Evolutionary conservation across 2,888 invertebrate genomes (phyloP).

Genomic region (Thereva nobilitata): DNA sequence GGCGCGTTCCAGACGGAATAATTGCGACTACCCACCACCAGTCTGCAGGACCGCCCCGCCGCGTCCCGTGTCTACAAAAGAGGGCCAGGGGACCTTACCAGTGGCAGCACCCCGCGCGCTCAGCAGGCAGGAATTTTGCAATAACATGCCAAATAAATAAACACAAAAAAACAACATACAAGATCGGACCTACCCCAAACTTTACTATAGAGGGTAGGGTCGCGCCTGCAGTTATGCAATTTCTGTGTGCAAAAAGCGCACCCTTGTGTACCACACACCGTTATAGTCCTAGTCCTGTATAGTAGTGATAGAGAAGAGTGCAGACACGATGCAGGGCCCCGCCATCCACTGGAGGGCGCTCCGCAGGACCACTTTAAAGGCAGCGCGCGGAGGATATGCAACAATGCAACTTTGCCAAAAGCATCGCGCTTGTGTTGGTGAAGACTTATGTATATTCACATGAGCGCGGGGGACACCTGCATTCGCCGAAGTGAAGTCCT

Average conservation of each 20-base stretch:
- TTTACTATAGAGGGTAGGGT: background rate
- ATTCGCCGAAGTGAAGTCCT: no score
- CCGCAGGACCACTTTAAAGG: conserved; percentile 12
- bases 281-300: background rate
- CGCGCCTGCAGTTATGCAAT: conserved; percentile 12
- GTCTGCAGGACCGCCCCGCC: no score
- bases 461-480: no score
- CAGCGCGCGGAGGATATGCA: conserved; percentile 13
- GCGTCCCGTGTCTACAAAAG: no score
- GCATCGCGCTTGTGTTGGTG: background rate
- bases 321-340: conserved; percentile 8
- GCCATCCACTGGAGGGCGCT: background rate
- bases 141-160: conserved; percentile 9
- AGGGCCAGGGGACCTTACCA: background rate
- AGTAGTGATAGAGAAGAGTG: background rate
- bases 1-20: no score
- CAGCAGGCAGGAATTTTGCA: conserved; percentile 9
- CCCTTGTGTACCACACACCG: background rate
- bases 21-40: no score
- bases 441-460: background rate
- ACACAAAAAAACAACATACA: background rate
- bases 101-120: conserved; percentile 14
- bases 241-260: conserved; percentile 13
- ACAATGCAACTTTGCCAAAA: conserved; percentile 30
- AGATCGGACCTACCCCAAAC: conserved; percentile 23